phyloP scores from a whole-genome alignment of 2,113 vertebrate species.

The Heloderma charlesbogerti region DNA sequence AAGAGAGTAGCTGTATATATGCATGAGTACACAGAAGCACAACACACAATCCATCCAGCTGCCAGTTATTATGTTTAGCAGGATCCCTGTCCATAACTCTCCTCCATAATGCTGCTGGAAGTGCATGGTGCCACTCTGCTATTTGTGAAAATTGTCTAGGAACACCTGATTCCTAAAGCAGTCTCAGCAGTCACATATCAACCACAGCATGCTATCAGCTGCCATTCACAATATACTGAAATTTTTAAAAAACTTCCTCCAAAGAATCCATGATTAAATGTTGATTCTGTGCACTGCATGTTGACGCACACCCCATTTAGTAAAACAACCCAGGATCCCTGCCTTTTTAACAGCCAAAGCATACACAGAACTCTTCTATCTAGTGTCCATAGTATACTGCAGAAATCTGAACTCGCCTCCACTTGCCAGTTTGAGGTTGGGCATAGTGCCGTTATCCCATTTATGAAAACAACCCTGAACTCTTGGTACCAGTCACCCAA shows the following conservation, averaged over 20 bases:
- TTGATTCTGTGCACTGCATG: conserved; percentile 3
- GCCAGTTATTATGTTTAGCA: not conserved
- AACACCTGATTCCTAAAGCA: not conserved
- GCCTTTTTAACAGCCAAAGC: not conserved
- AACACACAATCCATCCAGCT: not conserved
- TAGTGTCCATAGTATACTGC: not conserved
- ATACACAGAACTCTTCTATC: not conserved
- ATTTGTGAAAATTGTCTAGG: not conserved
- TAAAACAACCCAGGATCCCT: not conserved
- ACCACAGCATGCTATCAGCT: not conserved
- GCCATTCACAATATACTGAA: not conserved
- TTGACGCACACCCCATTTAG: not conserved
- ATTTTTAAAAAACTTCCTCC: not conserved
- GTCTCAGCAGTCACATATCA: not conserved
- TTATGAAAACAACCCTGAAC: not conserved
- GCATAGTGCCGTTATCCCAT: not conserved
- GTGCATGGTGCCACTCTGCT: not conserved
- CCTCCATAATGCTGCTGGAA: not conserved
- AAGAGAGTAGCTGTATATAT: not conserved
- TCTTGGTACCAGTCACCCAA: not conserved
- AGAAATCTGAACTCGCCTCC: not conserved
- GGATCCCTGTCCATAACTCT: not conserved
- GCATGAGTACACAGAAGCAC: not conserved
- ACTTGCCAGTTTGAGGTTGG: not conserved
- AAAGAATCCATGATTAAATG: not conserved